A percentile compares a stretch with the other conserved stretches of the same genome.
Evolutionary conservation across 2,113 vertebrate genomes (phyloP).

Genomic region (Psophia crepitans): DNA sequence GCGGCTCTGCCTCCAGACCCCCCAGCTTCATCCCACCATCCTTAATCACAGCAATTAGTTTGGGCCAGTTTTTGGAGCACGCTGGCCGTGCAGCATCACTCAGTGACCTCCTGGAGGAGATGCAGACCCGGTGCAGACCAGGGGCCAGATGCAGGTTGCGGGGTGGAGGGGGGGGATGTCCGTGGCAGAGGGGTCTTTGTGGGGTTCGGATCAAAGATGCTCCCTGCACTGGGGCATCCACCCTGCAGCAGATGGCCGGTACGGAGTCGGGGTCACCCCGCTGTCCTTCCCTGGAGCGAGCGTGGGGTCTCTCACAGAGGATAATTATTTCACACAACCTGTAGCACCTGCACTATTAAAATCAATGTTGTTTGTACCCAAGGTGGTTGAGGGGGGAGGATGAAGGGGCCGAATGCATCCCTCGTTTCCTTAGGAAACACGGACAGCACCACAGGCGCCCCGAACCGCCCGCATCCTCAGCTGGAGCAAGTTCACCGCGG

Average conservation of each 20-base stretch:
- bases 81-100: accelerated
- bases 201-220: neutral
- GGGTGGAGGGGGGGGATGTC: no score
- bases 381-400: neutral
- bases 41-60: accelerated
- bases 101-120: neutral
- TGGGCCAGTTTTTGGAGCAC: neutral
- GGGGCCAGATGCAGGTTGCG: neutral
- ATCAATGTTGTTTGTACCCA: neutral
- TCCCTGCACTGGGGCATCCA: neutral
- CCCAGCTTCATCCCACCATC: accelerated
- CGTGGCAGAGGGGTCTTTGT: neutral
- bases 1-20: neutral
- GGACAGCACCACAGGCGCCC: neutral
- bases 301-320: accelerated
- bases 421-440: neutral
- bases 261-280: accelerated
- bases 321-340: neutral
- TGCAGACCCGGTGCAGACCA: accelerated
- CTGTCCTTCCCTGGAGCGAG: neutral
- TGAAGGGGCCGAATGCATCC: neutral
- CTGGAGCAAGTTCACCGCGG: neutral
- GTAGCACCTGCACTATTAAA: neutral
- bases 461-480: neutral
- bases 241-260: accelerated